Evolutionary conservation across 2,888 invertebrate genomes (phyloP).

Genomic region (Eupithecia subumbrata): DNA sequence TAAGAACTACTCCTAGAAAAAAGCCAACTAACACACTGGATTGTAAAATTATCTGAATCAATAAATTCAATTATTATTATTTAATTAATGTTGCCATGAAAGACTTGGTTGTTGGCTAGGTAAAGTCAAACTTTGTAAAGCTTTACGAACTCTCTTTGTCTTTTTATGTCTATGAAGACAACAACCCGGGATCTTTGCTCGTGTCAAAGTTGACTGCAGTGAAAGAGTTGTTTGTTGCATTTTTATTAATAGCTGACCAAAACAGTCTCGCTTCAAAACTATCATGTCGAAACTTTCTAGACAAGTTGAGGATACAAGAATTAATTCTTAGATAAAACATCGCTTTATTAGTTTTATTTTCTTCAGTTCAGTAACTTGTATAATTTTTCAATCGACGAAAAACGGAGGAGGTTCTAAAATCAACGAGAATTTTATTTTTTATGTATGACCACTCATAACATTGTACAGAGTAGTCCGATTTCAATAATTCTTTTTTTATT

Average conservation of each 20-base stretch:
- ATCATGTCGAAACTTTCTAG: not conserved
- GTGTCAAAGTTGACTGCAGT: not conserved
- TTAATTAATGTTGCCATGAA: not conserved
- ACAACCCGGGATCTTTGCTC: not conserved
- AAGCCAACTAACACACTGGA: no score
- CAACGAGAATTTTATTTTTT: no score
- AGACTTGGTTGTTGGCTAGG: not conserved
- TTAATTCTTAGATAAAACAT: not conserved
- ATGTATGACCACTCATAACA: no score
- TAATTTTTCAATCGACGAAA: no score
- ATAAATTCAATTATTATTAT: no score
- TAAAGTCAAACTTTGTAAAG: slow-evolving; percentile 24
- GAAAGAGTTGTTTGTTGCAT: not conserved
- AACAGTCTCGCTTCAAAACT: not conserved
- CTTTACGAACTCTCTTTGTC: not conserved
- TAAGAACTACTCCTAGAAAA: no score
- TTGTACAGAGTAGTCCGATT: no score
- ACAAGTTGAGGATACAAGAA: not conserved
- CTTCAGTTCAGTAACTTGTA: not conserved
- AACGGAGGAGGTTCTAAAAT: no score
- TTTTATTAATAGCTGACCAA: not conserved
- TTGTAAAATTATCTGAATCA: no score
- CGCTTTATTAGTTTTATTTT: not conserved
- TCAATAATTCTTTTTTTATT: no score
- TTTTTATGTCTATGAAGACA: not conserved